Evolutionary conservation across 2,113 vertebrate species (phyloP), one percentile per base, ranked within the genome.

Genomic region (Ranitomeya imitator): DNA sequence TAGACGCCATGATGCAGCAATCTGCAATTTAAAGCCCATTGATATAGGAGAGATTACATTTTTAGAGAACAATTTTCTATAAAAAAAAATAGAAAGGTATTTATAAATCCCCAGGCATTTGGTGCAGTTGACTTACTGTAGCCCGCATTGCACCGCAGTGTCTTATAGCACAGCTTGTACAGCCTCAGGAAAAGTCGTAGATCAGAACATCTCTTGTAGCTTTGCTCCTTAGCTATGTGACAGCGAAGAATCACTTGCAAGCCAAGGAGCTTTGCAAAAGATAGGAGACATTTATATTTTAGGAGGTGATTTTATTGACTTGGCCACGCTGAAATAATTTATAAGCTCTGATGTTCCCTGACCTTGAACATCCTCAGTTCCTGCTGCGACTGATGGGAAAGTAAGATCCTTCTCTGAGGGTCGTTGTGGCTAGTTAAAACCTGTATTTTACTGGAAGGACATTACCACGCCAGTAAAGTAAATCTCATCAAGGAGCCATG

Each of bases 281-380:
- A 87, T 37, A 80, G 77, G 51, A 80, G 77, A 79, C 86, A 87
- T 80, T 87, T 87, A 87, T 87, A 80, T 87, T 81, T 80, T 87
- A 87, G 69, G 61, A 81, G 86, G 77, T 37, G 26, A 87, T 80
- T 87, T 87, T 87, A 87, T 87, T 80, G 86, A 87, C 86, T 80
- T 84, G n/a, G 63, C 76, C 77, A 65, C 61, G 71, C 45, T 69
- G 86, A 87, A 87, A 87, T 87, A 87, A 87, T 87, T 87, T 80
- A 87, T 87, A 87, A 80, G 86, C 77, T 67, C 61, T 69, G 78
- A 69, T 81, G 60, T 79, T 67, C 23, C 74, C 37, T 80, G 86
- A 87, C 86, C 86, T 87, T 87, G 86, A 69, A 65, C 21, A 80
- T 87, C 86, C n/a, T 71, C 52, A 19, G 63, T 87, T 59, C n/a